Conservation (phyloP, 1,140 invertebrate species). For the Halyomorpha halys region DNA sequence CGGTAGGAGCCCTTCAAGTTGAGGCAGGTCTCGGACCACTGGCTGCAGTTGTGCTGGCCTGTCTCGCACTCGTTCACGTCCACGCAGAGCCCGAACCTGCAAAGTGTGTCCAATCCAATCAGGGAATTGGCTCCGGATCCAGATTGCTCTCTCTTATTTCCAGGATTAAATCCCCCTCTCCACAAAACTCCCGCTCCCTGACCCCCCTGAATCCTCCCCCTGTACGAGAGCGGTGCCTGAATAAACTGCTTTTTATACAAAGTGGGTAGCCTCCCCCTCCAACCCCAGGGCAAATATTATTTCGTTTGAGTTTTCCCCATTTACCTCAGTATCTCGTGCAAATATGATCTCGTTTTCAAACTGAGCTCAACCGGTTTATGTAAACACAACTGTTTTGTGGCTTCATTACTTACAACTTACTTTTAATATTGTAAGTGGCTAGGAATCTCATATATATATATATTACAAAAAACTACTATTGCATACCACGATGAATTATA, state of each 20-base stretch:
- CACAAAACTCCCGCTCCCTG: background rate
- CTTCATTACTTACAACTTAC: no score
- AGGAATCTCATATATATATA: no score
- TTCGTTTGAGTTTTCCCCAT: no score
- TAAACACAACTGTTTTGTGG: no score
- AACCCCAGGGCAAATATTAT: no score
- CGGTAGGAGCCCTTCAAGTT: conserved; percentile 44
- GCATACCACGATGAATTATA: no score
- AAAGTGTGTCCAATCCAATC: background rate
- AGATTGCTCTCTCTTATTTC: conserved; percentile 2
- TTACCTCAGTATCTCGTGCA: no score
- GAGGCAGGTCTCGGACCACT: conserved; percentile 40
- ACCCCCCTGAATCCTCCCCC: background rate
- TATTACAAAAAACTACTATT: no score
- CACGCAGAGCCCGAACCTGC: conserved; percentile 44
- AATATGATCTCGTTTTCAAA: no score
- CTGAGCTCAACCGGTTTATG: no score
- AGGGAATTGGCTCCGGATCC: no score
- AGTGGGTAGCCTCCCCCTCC: background rate
- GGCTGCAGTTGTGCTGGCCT: conserved; percentile 38
- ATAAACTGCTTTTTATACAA: background rate
- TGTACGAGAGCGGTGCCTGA: background rate
- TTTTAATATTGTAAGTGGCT: no score
- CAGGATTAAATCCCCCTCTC: background rate
- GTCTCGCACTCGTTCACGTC: conserved; percentile 51